Evolutionary conservation across 2,888 invertebrate genomes (phyloP).

Genomic region (Rhagophthalmus giganteus): DNA sequence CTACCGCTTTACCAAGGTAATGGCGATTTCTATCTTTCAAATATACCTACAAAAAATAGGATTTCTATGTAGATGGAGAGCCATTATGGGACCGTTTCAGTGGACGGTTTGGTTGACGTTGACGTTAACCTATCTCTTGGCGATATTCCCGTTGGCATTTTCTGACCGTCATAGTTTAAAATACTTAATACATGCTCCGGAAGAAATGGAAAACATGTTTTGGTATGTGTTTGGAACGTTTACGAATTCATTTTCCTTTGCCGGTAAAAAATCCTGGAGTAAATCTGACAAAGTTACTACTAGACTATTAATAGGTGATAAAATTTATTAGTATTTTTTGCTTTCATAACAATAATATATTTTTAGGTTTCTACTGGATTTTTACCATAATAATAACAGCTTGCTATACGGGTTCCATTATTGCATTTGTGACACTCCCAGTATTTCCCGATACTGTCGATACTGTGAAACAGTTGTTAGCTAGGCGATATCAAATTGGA

Average conservation of each 20-base stretch:
- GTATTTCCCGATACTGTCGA: constrained; percentile 76
- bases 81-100: constrained; percentile 81
- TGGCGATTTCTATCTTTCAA: background rate
- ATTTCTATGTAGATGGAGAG: constrained; percentile 66
- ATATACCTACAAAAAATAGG: too few relatives aligned
- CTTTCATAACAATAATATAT: constrained; percentile 8
- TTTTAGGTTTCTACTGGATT: constrained; percentile 76
- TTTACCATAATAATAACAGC: constrained; percentile 84
- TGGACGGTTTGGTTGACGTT: constrained; percentile 80
- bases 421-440: constrained; percentile 80
- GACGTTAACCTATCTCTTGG: constrained; percentile 70
- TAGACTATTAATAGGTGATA: constrained; percentile 71
- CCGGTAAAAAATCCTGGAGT: constrained; percentile 71
- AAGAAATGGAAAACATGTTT: constrained; percentile 81
- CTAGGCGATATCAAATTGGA: constrained; percentile 70
- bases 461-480: constrained; percentile 66
- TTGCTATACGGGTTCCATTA: constrained; percentile 82
- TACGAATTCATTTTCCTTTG: constrained; percentile 77
- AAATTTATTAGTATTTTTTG: background rate
- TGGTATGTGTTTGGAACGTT: constrained; percentile 87
- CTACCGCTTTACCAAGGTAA: constrained; percentile 76
- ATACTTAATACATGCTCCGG: constrained; percentile 68
- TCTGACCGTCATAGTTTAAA: constrained; percentile 70
- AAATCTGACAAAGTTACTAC: constrained; percentile 70
- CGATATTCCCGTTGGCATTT: constrained; percentile 73